Evolutionary conservation across 2,113 vertebrate genomes (phyloP).

Genomic region (Anoplopoma fimbria): DNA sequence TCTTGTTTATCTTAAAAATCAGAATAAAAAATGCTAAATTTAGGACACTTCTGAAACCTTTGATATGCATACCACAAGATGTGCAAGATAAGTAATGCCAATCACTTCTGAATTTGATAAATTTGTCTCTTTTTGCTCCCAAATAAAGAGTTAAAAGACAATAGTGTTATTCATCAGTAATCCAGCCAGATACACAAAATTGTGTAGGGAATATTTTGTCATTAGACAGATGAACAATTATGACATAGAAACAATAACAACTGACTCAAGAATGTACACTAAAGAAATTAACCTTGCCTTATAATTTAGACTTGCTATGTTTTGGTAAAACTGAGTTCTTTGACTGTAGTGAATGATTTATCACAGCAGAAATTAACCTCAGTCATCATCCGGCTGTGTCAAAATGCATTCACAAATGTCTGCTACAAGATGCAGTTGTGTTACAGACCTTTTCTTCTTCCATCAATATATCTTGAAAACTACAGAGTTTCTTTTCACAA

Average conservation of each 20-base stretch:
- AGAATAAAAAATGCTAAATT: not conserved
- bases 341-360: constrained; percentile 22
- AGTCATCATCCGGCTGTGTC: constrained; percentile 9
- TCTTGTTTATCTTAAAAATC: not conserved
- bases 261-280: constrained; percentile 17
- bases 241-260: not conserved
- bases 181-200: not conserved
- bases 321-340: constrained; percentile 7
- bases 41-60: not conserved
- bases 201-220: not conserved
- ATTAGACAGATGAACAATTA: not conserved
- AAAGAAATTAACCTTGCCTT: constrained; percentile 19
- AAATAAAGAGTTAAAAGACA: not conserved
- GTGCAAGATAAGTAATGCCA: not conserved
- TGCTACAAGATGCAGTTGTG: not conserved
- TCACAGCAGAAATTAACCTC: constrained; percentile 19
- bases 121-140: too few species aligned
- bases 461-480: constrained; percentile 53
- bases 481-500: constrained; percentile 41
- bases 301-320: not conserved
- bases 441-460: constrained; percentile 9
- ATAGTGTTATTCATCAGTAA: not conserved
- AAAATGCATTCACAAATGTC: constrained; percentile 12
- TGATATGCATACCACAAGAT: not conserved
- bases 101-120: not conserved